Evolutionary conservation across 2,888 invertebrate species (phyloP), one percentile per base, ranked within the genome.

Genomic region (Scaptomyza caliginosa): DNA sequence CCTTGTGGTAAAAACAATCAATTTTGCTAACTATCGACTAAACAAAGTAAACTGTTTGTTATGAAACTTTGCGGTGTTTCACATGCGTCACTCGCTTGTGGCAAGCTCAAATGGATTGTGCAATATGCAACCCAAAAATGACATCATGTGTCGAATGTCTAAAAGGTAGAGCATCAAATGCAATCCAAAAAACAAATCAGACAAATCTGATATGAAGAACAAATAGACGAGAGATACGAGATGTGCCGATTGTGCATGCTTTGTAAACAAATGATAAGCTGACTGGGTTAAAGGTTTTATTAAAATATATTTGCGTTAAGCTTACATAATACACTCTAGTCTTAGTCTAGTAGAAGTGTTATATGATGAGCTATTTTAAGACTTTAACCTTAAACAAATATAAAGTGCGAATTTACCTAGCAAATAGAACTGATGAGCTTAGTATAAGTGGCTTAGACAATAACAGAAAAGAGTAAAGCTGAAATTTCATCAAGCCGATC

Each of bases 21-120:
- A 55, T 51, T 54, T 58, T 58, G 5, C 19, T 45, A 56, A 39
- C 48, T 72, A 79, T 79, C 81, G 79, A 81, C 78, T 58, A 84
- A 79, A 79, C 79, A 84, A 79, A 59, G 6, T 4, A 2, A 11
- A 11, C n/a, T 8, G 1, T 26, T 21, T 17, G 8, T 17, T 8
- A 11, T 46, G 32, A 38, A 49, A 30, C 23, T 19, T 17, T 67
- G 62, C 60, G 56, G 65, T 73, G 56, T 65, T 70, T 67, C 82
- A 82, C 85, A 76, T 82, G 85, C 56, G 43, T 6, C 16, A 3
- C 16, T 17, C 38, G 38, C 5, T 49, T 8, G 45, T 42, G 39
- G 52, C 58, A 59, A 30, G 32, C 32, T 16, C 3, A 4, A 23
- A 4, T 21, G 21, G 49, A 54, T 64, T 79, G 57, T 70, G 70